Conservation (phyloP, 92 coral and sea anemone species). For the Heliopora coerulea region DNA sequence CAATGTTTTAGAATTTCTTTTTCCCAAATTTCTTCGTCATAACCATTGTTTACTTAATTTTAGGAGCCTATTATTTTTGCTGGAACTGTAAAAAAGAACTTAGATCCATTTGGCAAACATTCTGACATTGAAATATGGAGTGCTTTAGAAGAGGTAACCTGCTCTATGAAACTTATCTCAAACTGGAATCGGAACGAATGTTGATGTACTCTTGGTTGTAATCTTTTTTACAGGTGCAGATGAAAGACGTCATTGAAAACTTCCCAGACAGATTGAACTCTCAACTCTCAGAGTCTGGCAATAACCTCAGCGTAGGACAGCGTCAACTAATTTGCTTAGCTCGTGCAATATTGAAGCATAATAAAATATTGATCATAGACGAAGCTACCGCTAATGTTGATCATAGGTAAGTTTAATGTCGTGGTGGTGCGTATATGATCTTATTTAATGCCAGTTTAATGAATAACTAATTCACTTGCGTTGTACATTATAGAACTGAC, state of each 20-base stretch:
- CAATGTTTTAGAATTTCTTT: no score
- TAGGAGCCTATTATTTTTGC: conserved; percentile 87
- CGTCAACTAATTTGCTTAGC: conserved; percentile 95
- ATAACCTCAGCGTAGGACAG: conserved; percentile 97
- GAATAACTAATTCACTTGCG: no score
- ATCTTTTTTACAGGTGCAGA: conserved; percentile 63
- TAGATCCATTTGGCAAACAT: conserved; percentile 79
- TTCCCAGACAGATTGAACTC: conserved; percentile 73
- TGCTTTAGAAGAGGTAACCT: conserved; percentile 72
- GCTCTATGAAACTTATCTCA: no score
- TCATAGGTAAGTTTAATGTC: conserved; percentile 59
- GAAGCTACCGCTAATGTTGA: conserved; percentile 99
- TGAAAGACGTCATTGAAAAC: conserved; percentile 74
- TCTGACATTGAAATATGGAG: conserved; percentile 77
- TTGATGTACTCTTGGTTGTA: no score
- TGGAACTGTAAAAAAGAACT: conserved; percentile 61
- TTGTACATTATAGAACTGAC: conserved; percentile 63
- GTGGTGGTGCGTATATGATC: no score
- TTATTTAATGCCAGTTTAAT: no score
- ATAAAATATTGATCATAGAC: conserved; percentile 83
- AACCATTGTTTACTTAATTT: neutral
- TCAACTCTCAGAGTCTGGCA: conserved; percentile 76
- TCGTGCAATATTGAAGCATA: conserved; percentile 85
- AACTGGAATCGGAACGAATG: no score
- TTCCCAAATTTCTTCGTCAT: no score